These are phyloP conservation scores for Andrena chrysosceles DNA, from an alignment of 2,888 invertebrate species.

Conservation along the genomic window DNA sequence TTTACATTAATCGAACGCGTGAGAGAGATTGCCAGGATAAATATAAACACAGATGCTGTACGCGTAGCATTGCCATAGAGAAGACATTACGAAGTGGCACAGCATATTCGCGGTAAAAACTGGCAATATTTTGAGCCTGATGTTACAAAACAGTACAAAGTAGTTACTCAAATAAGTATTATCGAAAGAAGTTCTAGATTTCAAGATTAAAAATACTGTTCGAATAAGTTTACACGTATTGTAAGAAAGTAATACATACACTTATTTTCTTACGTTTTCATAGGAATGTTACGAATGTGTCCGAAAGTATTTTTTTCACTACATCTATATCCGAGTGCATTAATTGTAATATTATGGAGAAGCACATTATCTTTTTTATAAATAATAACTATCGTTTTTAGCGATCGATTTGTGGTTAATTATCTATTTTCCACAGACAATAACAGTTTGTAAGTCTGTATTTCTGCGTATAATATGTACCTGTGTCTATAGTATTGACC, in stretches of 20 bases:
- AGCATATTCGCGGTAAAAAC: neutral
- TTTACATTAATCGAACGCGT: conserved; percentile 73
- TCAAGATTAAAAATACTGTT: conserved; percentile 36
- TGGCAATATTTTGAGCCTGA: conserved; percentile 49
- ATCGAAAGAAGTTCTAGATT: conserved; percentile 50
- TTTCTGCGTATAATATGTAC: conserved; percentile 9
- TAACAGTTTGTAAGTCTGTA: neutral
- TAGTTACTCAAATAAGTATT: conserved; percentile 61
- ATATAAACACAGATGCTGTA: conserved; percentile 37
- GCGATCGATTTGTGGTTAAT: neutral
- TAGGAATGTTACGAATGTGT: conserved; percentile 2
- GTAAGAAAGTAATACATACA: neutral
- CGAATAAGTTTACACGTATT: conserved; percentile 28
- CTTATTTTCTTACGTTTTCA: conserved; percentile 9
- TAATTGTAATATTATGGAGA: neutral
- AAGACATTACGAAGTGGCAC: neutral
- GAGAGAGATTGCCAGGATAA: conserved; percentile 22
- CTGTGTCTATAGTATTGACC: conserved; percentile 10
- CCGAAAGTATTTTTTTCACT: neutral
- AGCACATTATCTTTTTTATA: neutral
- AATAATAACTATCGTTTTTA: neutral
- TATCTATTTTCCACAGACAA: conserved; percentile 6
- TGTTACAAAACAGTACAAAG: conserved; percentile 65
- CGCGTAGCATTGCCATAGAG: conserved; percentile 19
- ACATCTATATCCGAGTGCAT: neutral